Percentiles rank a stretch among this genome's conserved stretches.
Conservation (phyloP, 2,797 vertebrate genomes). For the Erethizon dorsatum region DNA sequence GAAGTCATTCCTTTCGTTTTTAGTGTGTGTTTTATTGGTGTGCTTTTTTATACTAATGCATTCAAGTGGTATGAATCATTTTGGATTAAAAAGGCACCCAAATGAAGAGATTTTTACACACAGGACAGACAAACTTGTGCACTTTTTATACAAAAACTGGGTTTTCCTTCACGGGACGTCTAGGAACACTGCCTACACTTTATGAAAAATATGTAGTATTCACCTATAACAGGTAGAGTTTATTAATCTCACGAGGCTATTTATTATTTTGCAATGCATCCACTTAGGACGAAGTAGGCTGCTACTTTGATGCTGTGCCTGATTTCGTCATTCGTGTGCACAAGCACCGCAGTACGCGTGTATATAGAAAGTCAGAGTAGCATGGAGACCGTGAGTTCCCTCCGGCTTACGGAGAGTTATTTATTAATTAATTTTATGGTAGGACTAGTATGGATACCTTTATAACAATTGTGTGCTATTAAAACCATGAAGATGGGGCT, state of each 20-base stretch:
- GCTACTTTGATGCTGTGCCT: constrained; percentile 68
- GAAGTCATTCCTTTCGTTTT: constrained; percentile 66
- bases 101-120: constrained; percentile 75
- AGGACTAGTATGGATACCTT: constrained; percentile 54
- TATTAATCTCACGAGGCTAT: constrained; percentile 70
- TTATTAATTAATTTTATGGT: constrained; percentile 81
- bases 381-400: constrained; percentile 9
- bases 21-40: constrained; percentile 78
- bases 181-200: constrained; percentile 34
- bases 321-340: neutral
- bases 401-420: constrained; percentile 72
- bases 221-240: constrained; percentile 41
- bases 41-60: constrained; percentile 83
- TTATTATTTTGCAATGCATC: constrained; percentile 75
- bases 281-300: constrained; percentile 73
- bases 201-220: neutral
- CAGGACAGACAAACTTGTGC: constrained; percentile 77
- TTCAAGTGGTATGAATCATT: constrained; percentile 78
- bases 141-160: constrained; percentile 56
- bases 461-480: constrained; percentile 53
- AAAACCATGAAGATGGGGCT: constrained; percentile 63
- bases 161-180: constrained; percentile 10
- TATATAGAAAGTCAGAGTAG: constrained; percentile 80
- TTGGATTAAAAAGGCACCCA: constrained; percentile 77
- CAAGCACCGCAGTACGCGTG: neutral